Evolutionary conservation across 64 coral and sea anemone species (phyloP).

Genomic region (Astreopora myriophthalma): DNA sequence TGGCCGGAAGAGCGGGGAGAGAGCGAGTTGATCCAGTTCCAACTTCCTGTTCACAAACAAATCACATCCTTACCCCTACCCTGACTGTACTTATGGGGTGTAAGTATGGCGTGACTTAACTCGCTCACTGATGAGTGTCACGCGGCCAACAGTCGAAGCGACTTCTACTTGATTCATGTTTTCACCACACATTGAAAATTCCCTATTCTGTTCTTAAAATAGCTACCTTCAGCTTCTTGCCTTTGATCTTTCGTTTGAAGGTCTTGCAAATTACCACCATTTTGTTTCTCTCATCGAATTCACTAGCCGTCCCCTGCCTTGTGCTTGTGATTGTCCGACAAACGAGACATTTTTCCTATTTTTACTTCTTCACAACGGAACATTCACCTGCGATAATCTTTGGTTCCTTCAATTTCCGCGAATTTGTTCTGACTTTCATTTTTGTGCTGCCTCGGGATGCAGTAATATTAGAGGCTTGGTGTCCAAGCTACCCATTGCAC

Average conservation of each 20-base stretch:
- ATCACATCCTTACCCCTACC: neutral
- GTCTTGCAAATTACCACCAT: constrained; percentile 6
- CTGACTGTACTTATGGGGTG: neutral
- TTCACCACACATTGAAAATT: too few species aligned
- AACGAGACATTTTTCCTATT: neutral
- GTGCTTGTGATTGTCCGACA: neutral
- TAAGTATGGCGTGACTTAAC: neutral
- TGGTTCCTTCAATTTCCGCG: too few species aligned
- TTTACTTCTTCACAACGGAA: neutral
- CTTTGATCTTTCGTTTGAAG: constrained; percentile 33
- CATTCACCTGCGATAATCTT: neutral
- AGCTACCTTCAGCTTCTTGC: constrained; percentile 8
- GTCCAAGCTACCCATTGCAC: neutral
- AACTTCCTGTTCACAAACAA: constrained; percentile 32
- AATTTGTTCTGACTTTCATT: too few species aligned
- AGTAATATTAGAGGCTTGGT: neutral
- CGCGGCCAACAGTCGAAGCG: too few species aligned
- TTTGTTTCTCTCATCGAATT: neutral
- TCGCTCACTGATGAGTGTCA: too few species aligned
- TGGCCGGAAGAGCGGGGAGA: neutral
- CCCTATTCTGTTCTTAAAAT: neutral
- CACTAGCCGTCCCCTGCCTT: neutral
- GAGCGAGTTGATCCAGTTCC: constrained; percentile 34
- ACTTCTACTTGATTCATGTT: too few species aligned
- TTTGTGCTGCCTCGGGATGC: neutral